Percentiles rank a stretch among this genome's conserved stretches.
Conservation (phyloP, 2,113 vertebrate species). For the Copsychus sechellarum region DNA sequence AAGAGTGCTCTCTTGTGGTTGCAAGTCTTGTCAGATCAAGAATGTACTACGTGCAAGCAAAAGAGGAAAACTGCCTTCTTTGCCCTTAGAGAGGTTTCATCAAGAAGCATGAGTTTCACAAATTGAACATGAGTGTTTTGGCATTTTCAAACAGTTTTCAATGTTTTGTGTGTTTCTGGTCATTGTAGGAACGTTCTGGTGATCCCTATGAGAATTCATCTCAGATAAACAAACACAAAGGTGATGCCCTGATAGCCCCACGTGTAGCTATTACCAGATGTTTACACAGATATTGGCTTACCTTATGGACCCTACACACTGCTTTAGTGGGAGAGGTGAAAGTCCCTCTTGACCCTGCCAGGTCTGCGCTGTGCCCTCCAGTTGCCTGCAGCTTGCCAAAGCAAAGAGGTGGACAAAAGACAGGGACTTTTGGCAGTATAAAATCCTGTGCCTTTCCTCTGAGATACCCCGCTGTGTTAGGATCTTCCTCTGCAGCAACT, state of each 20-base stretch:
- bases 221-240: background rate
- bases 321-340: background rate
- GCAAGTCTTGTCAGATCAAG: constrained; percentile 55
- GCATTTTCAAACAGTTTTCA: background rate
- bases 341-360: background rate
- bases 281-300: background rate
- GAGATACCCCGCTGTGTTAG: background rate
- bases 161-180: background rate
- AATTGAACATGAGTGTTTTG: background rate
- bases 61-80: background rate
- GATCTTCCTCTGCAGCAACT: background rate
- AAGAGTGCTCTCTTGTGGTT: constrained; percentile 79
- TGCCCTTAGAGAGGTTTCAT: background rate
- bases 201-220: background rate
- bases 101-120: background rate
- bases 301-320: background rate
- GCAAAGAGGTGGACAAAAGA: background rate
- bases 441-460: background rate
- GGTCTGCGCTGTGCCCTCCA: background rate
- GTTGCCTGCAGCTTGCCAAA: background rate
- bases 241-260: background rate
- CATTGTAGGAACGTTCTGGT: background rate
- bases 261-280: background rate
- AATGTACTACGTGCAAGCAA: background rate
- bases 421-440: background rate